Conservation (phyloP, 2,888 invertebrate species). For the Pachymerium ferrugineum region DNA sequence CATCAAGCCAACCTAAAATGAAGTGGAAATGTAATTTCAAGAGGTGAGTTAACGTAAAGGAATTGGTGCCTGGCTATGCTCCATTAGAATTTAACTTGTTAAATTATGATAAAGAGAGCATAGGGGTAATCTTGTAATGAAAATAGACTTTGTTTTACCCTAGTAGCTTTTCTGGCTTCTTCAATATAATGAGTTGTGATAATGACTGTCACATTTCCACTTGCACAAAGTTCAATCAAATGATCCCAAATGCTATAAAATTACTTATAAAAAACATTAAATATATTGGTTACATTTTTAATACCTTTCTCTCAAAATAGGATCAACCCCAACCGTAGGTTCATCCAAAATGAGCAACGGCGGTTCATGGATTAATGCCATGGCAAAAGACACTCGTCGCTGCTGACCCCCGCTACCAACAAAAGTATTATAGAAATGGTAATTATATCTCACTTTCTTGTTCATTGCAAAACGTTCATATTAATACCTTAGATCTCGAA, state of each 20-base stretch:
- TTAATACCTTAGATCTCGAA: neutral
- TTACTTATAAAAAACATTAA: neutral
- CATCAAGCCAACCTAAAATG: slow-evolving; percentile 82
- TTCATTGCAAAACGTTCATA: neutral
- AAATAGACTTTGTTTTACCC: slow-evolving; percentile 57
- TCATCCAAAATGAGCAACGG: slow-evolving; percentile 46
- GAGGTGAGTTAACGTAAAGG: neutral
- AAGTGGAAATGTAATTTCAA: neutral
- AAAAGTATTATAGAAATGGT: slow-evolving; percentile 2
- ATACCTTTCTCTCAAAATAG: slow-evolving; percentile 45
- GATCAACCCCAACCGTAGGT: slow-evolving; percentile 51
- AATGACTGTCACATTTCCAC: slow-evolving; percentile 46
- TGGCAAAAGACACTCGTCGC: slow-evolving; percentile 46
- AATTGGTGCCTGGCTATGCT: neutral
- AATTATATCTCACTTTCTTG: neutral
- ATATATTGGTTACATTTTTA: neutral
- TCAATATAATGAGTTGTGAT: slow-evolving; percentile 50
- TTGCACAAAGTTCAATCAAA: slow-evolving; percentile 44
- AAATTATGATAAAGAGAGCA: too few relatives aligned
- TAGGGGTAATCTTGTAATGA: too few relatives aligned
- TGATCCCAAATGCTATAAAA: slow-evolving; percentile 48
- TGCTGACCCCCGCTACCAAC: slow-evolving; percentile 47
- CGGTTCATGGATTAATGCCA: slow-evolving; percentile 47
- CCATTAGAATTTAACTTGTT: too few relatives aligned
- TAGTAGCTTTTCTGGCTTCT: slow-evolving; percentile 68